Evolutionary conservation across 2,797 vertebrate genomes (phyloP), one percentile per base, ranked within the genome.

Genomic region (Microcaecilia unicolor): DNA sequence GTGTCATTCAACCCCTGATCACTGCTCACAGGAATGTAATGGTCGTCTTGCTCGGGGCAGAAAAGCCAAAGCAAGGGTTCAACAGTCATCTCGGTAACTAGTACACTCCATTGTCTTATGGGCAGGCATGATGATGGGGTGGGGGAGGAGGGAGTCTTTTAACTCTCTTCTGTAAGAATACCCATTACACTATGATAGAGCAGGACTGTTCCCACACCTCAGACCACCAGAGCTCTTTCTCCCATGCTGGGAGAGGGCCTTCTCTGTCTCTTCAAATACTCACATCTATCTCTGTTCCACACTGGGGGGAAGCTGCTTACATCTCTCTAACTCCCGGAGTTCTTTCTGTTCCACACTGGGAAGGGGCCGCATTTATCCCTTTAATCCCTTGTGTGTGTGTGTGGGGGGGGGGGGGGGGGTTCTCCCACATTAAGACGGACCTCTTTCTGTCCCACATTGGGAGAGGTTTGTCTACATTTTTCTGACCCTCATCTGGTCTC

Each of bases 1-100:
- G 74, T 85, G 83, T 84, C 81, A 83, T 79, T 78, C 80, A 83
- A 80, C 65, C 65, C 62, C 75, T 76, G 78, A 81, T 75, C 75
- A 41, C 73, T 78, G 84, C 78, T 71, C 68, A 16, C 72, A 76
- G 73, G 78, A 80, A 79, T 80, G 74, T 2, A 4, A 59, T 64
- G 24, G 23, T 36, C 48, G 33, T 48, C 61, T 16, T 13, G 58
- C 64, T 61, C 2, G 31, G 52, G 61, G 66, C 37, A n/a, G 44
- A 63, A 58, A 58, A 61, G 64, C 58, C 48, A 62, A 31, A 63
- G 50, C 56, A 54, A 54, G 51, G 60, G 59, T 26, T 52, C 40
- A 57, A 44, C 43, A 46, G 43, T 53, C 48, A 2, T 7, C 18
- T 40, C 57, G 52, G 47, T 51, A 51, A 49, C 31, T 31, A 54